Conservation (phyloP, 2,797 vertebrate species). For the Peromyscus eremicus region DNA sequence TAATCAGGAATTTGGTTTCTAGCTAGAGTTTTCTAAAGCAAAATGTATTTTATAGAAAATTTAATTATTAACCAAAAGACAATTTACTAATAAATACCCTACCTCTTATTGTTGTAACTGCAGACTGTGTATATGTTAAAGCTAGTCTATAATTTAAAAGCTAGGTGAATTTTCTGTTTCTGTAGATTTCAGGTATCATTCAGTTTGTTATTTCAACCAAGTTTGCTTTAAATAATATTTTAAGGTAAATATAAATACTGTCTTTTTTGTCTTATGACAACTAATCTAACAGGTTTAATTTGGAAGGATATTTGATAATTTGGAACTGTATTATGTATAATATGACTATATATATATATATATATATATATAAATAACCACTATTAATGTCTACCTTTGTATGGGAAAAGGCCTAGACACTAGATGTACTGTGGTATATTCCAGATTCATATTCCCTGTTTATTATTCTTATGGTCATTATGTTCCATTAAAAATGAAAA, state of each 20-base stretch:
- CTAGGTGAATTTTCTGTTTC: background rate
- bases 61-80: background rate
- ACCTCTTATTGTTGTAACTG: background rate
- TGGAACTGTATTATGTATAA: background rate
- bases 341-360: background rate
- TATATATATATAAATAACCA: background rate
- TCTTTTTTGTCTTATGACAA: background rate
- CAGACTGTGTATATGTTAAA: background rate
- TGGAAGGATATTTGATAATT: background rate
- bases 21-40: background rate
- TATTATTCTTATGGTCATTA: background rate
- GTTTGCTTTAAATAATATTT: constrained; percentile 51
- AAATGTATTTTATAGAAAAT: background rate
- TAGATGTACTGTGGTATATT: background rate
- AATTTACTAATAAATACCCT: background rate
- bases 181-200: background rate
- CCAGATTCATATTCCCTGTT: background rate
- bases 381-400: background rate
- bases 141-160: background rate
- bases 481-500: background rate
- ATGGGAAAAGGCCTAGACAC: background rate
- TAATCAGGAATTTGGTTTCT: background rate
- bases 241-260: background rate
- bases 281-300: background rate
- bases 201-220: background rate